A percentile compares a stretch with the other conserved stretches of the same genome.
Conservation (phyloP, 2,113 vertebrate genomes). For the Sinocyclocheilus grahami region DNA sequence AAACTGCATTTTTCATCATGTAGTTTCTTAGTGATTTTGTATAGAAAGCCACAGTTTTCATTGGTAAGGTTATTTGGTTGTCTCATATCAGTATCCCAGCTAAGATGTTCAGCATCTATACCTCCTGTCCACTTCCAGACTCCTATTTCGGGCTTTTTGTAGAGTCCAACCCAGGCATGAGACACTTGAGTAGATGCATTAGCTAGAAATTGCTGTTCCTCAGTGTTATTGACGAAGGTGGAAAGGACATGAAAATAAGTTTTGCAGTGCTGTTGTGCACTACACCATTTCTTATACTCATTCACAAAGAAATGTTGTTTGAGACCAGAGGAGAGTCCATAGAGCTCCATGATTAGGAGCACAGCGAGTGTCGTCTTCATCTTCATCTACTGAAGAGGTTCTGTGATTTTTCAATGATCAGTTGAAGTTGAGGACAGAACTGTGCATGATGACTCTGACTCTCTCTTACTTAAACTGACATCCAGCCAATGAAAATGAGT, state of each 20-base stretch:
- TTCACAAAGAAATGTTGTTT: background rate
- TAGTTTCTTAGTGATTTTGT: background rate
- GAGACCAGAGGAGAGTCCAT: background rate
- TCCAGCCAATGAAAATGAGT: conserved; percentile 5
- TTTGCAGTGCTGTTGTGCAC: background rate
- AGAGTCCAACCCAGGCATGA: conserved; percentile 20
- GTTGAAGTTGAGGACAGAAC: background rate
- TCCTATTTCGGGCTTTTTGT: accelerated
- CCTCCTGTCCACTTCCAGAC: background rate
- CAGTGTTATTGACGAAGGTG: background rate
- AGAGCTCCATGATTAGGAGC: conserved; percentile 7
- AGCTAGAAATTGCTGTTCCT: background rate
- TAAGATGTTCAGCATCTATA: background rate
- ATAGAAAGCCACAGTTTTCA: background rate
- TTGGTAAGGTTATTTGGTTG: background rate
- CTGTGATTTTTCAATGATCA: background rate
- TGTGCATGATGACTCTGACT: background rate
- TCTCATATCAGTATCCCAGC: accelerated
- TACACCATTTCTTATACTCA: accelerated
- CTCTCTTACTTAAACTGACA: conserved; percentile 7
- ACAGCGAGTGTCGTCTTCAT: conserved; percentile 10
- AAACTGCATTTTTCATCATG: background rate
- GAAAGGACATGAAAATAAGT: background rate
- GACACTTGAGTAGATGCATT: background rate
- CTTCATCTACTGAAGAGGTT: background rate